Evolutionary conservation across 1,140 invertebrate species (phyloP), one percentile per base, ranked within the genome.

Genomic region (Drosophila neocordata): DNA sequence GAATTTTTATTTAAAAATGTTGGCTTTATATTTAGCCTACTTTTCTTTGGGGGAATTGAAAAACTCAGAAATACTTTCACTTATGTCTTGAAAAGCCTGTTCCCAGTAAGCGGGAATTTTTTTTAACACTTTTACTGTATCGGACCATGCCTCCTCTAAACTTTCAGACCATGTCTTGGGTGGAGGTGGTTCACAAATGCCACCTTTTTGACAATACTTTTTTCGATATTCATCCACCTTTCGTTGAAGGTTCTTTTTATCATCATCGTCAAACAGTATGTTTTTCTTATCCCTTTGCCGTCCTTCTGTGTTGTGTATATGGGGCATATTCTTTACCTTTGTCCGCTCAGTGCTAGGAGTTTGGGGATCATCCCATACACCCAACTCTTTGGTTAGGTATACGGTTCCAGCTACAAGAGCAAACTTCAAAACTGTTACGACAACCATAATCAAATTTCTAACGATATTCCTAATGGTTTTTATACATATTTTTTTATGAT

Each of bases 81-180:
- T n/a, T 9, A 77, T 38, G 9, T 24, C 37, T 6, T 38, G 12
- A 7, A 44, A 41, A 0, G 55, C 53, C 1, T 22, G 22, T 9
- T 15, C 11, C 73, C 74, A 77, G 13, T 51, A 71, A 31, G 56
- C 15, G 1, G 75, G 75, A 1, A 77, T 56, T 22, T 71, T 61
- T 9, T 52, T 58, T 0, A 77, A 6, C 11, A 38, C 35, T 15
- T 53, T 66, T 13, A 74, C 34, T 11, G 52, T 79, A 24, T 73
- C 74, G 7, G 75, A 69, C 65, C 79, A 71, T 1, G 70, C 82
- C 1, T 87, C 68, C 5, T 13, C 48, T 13, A 70, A 13, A 6
- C 34, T 35, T 64, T 88, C 76, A 0, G 58, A 57, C 12, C 61
- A 58, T 11, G 71, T 7, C 15, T 69, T 83, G 1, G 61, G 52